Evolutionary conservation across 2,113 vertebrate species (phyloP), one percentile per base, ranked within the genome.

Genomic region (Hipposideros armiger): DNA sequence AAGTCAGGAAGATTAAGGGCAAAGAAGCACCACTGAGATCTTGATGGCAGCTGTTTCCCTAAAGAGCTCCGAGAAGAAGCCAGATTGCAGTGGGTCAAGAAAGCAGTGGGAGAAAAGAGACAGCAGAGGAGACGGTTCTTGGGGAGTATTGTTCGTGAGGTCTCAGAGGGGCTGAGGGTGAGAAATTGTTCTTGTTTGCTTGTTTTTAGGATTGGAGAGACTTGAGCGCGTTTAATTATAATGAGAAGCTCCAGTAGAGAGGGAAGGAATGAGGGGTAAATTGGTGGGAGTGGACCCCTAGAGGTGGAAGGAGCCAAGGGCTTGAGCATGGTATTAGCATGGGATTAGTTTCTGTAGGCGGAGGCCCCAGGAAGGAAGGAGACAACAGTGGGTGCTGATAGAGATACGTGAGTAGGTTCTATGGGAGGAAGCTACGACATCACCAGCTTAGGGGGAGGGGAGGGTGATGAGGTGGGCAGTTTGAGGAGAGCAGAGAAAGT

Each of bases 271-370:
- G 56, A 40, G 47, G 54, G n/a, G 30, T 42, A 4, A 50, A n/a
- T 50, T 0, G 0, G 15, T 32, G 13, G 54, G 30, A 15, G 0
- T 72, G 62, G 42, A 40, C 9, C n/a, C 28, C 66, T 16, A 32
- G 94, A 30, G 3, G 20, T 50, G 19, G 56, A 17, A 60, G 69
- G 13, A 22, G 52, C 32, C 5, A 15, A 28, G 22, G 26, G 52
- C n/a, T 19, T 0, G 28, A n/a, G n/a, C 17, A 3, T 56, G 64
- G 70, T 3, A 6, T 42, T 2, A 15, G 30, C 0, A 0, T 26
- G n/a, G 24, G 26, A 1, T 30, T 52, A 3, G 52, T 52, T 50
- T 73, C 52, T 42, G 22, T 5, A 14, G 56, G 54, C 87, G 60
- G 42, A 69, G 76, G 60, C 9, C 64, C 14, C 9, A 7, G 92